Evolutionary conservation across 2,888 invertebrate genomes (phyloP), one percentile per base, ranked within the genome.

Genomic region (Eugnorisma glareosa): DNA sequence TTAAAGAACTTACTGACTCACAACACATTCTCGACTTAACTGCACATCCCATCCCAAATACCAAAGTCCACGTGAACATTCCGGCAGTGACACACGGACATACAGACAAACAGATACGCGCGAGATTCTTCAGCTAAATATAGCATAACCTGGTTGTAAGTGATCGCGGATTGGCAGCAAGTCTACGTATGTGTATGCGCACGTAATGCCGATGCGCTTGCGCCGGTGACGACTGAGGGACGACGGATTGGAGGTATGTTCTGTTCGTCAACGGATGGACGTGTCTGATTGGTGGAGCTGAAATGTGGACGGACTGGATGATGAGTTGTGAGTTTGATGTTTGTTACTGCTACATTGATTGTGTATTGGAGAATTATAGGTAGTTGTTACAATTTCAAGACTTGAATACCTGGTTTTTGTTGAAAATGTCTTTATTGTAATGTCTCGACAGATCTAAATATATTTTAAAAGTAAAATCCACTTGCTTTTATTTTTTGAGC

Each of bases 81-180:
- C 72, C 75, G 74, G 1, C 35, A 70, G 28, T 86, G 83, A 86
- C 79, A 82, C 77, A 79, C 43, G 70, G 54, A 75, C 75, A 57
- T 79, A 54, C 75, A 80, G 77, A 85, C 75, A 78, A 40, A 40
- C 64, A 64, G 15, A 79, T 66, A 63, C 63, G 81, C 71, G 76
- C 71, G 57, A 83, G 86, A 89, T 90, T 89, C 89, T 88, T 63
- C 54, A 40, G 76, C 87, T 92, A 92, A 90, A 89, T 90, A 88
- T 93, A 93, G 86, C 72, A 51, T 84, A 88, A 87, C 82, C 84
- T 82, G 89, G 81, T 85, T 85, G 87, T 86, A 80, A 76, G 82
- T 77, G 73, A 75, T 76, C 77, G 64, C 72, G 75, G 89, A 90
- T 89, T 88, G 90, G 86, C 88, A 86, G 89, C 89, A 31, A 64